phyloP scores from a whole-genome alignment of 1,140 invertebrate genomes.

The Drosophila sechellia region DNA sequence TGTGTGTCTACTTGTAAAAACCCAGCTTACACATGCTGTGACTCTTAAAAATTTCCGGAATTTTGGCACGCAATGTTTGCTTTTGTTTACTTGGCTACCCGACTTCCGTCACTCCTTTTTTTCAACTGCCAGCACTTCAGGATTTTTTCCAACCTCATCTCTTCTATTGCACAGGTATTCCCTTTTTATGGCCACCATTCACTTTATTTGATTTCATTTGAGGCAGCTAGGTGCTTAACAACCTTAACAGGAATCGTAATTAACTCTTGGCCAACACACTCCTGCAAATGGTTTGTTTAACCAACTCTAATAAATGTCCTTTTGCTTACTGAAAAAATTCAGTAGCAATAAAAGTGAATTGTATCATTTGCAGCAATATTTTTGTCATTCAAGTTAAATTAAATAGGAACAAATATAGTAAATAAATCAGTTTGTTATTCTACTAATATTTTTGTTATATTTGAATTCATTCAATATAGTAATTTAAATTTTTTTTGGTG shows the following conservation, averaged over 20 bases:
- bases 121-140: neutral
- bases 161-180: conserved; percentile 11
- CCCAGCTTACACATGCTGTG: conserved; percentile 79
- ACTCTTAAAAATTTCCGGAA: conserved; percentile 80
- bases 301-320: conserved; percentile 45
- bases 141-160: conserved; percentile 22
- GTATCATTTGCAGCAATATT: too few relatives aligned
- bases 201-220: conserved; percentile 36
- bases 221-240: conserved; percentile 51
- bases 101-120: conserved; percentile 11
- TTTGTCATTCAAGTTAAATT: too few relatives aligned
- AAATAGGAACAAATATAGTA: too few relatives aligned
- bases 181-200: conserved; percentile 19
- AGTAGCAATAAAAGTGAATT: too few relatives aligned
- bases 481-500: conserved; percentile 1
- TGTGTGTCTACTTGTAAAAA: conserved; percentile 56
- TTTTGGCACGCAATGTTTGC: conserved; percentile 78
- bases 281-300: conserved; percentile 10
- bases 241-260: conserved; percentile 64
- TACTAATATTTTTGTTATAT: too few relatives aligned
- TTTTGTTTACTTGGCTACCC: conserved; percentile 70
- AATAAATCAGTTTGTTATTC: too few relatives aligned
- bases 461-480: too few relatives aligned
- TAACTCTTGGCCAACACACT: conserved; percentile 43
- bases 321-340: neutral